phyloP scores from a whole-genome alignment of 92 coral and sea anemone species.

The Porites rus region DNA sequence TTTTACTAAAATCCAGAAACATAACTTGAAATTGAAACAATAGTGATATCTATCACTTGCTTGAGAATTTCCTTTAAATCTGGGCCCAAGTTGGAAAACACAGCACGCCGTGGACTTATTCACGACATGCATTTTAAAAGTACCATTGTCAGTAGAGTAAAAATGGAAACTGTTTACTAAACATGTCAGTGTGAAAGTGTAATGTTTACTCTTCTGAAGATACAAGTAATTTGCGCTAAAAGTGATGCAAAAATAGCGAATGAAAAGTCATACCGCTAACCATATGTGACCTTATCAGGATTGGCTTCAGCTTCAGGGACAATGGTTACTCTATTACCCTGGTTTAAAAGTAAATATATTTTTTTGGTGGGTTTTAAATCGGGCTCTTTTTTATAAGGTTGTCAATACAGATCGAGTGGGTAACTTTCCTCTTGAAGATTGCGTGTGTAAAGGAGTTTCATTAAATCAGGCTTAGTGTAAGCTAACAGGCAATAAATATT shows the following conservation, averaged over 20 bases:
- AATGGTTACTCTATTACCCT: no score
- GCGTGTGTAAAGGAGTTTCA: background rate
- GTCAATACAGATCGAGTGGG: background rate
- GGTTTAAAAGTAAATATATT: no score
- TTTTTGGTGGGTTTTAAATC: background rate
- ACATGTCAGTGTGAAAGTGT: background rate
- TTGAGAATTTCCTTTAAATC: no score
- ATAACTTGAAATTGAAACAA: no score
- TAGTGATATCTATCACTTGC: no score
- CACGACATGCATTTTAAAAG: background rate
- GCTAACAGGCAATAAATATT: background rate
- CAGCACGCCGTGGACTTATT: background rate
- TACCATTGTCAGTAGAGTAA: background rate
- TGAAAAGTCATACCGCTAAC: background rate
- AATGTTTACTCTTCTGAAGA: background rate
- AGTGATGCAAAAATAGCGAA: background rate
- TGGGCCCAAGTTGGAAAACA: background rate
- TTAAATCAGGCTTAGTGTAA: background rate
- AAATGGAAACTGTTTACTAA: background rate
- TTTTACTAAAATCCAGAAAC: no score
- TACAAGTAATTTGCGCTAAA: background rate
- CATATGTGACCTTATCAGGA: no score
- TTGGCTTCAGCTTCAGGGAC: no score
- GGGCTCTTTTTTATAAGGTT: background rate
- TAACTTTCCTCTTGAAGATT: background rate